Base-by-base conservation (phyloP, 2,797 vertebrate genomes). In the Sebastes baramenuke region DNA sequence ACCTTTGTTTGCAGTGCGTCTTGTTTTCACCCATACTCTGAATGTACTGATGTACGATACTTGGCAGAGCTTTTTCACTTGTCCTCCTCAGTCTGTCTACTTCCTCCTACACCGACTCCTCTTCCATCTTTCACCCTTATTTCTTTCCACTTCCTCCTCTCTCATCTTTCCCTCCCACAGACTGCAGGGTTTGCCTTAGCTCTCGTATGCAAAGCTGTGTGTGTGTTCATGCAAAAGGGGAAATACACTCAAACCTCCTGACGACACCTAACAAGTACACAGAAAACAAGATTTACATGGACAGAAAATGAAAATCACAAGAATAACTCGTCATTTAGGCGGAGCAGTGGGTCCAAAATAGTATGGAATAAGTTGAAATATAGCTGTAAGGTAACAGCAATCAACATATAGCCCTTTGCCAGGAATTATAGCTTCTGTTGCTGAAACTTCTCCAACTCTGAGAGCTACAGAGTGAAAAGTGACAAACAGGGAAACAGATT, bases 191-290 rank as follows among this genome's bases (percentile, higher is more conserved):
- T 73, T 72, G 29, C 42, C 83, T 79, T 65, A 73, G 72, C 42
- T 77, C 76, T 67, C 2, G 0, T 72, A 89, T 91, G 87, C 83
- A 90, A 90, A 90, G 38, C 58, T 67, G 65, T 42, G 58, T 42
- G 13, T 1, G 55, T 14, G 30, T 29, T 74, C 75, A 90, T 89
- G 89, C 86, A 91, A 92, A 91, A 79, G 18, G 13, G 34, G 34
- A 29, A 78, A 66, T 34, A 70, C 65, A 64, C 55, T 55, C 18
- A 64, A 6, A 30, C 3, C 29, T 61, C 36, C 55, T 16, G 32
- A 56, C 1, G 7, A 36, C 32, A 68, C 14, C 6, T 0, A 65
- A 52, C n/a, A 59, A 24, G 49, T 10, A 54, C 2, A 55, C 66
- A 34, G 22, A 72, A 61, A 72, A 0, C 30, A 10, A 2, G 0